Evolutionary conservation across 2,113 vertebrate genomes (phyloP).

Genomic region (Notarius lentiginosus): DNA sequence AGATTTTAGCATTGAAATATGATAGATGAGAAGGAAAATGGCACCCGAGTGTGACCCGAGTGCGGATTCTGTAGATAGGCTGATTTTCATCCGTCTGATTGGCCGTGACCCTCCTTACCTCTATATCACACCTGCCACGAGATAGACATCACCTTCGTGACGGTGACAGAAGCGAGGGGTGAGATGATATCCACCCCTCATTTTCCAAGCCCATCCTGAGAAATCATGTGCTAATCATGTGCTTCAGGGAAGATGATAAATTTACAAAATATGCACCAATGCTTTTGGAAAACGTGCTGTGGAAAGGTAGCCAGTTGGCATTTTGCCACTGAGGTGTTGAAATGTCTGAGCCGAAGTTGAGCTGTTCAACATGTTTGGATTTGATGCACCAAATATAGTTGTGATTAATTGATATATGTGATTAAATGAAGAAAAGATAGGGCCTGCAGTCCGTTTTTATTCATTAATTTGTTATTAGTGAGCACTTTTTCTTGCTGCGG

Average conservation of each 20-base stretch:
- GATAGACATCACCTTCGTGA: conserved; percentile 9
- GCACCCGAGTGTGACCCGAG: conserved; percentile 9
- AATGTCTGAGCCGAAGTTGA: neutral
- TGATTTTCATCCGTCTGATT: conserved; percentile 41
- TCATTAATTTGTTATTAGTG: neutral
- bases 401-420: neutral
- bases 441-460: neutral
- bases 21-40: conserved; percentile 35
- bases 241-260: neutral
- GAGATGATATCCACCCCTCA: neutral
- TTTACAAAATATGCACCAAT: neutral
- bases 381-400: neutral
- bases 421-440: neutral
- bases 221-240: conserved; percentile 44
- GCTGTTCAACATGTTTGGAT: neutral
- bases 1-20: neutral
- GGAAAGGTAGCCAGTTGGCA: conserved; percentile 4
- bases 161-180: neutral
- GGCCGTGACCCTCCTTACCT: conserved; percentile 38
- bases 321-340: neutral
- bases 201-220: neutral
- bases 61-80: neutral
- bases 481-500: neutral
- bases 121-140: conserved; percentile 37
- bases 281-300: neutral